These are phyloP conservation scores for Microtus richardsoni DNA, from an alignment of 2,113 vertebrate species.

Conservation along the genomic window DNA sequence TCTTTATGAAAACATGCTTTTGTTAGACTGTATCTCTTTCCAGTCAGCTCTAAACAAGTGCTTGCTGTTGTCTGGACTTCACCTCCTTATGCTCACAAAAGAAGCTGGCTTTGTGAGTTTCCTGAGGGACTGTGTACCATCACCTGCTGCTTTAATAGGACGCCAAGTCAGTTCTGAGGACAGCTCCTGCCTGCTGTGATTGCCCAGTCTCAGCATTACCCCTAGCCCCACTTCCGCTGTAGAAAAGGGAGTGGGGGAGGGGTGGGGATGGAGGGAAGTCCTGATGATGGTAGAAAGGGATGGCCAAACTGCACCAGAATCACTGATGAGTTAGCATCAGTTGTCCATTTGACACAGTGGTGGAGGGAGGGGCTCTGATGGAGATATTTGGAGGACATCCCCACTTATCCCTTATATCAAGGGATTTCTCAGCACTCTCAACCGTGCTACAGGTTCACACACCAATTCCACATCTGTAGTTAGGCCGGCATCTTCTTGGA, in stretches of 20 bases:
- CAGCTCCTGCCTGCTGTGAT: background rate
- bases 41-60: background rate
- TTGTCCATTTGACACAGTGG: background rate
- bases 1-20: background rate
- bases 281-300: background rate
- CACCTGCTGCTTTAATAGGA: background rate
- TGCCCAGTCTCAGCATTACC: background rate
- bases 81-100: background rate
- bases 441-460: background rate
- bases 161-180: background rate
- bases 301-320: background rate
- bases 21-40: background rate
- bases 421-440: background rate
- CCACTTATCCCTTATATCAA: background rate
- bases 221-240: background rate
- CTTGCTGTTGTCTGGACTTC: background rate
- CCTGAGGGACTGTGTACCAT: background rate
- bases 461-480: background rate
- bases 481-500: background rate
- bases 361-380: background rate
- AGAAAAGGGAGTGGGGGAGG: no score
- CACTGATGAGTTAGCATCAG: background rate
- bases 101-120: slow-evolving; percentile 20
- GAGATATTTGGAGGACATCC: background rate
- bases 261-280: background rate